Base-by-base conservation (phyloP, 2,113 vertebrate species). In the Oreochromis tanganicae region DNA sequence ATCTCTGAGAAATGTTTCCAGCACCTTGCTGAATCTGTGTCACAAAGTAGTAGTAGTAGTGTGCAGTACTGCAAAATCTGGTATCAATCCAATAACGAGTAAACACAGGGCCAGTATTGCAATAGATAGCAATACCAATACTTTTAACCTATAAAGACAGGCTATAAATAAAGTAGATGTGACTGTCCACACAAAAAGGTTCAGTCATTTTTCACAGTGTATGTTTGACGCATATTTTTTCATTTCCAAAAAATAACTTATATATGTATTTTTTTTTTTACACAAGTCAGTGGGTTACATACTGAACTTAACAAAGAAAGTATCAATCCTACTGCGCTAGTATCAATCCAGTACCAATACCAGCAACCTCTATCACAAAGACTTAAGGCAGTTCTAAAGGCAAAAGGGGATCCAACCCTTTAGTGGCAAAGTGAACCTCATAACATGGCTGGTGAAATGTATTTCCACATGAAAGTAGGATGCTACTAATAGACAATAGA, bases 321-420 rank as follows among this genome's bases (percentile, higher is more conserved):
- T 63, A 36, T 34, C 5, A 63, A 19, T 63, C 59, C 59, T 63
- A 63, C 36, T 36, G 9, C 9, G 19, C 59, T 63, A 63, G 17
- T 66, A 0, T 36, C 36, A 9, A 36, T 66, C 61, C 61, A 36
- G 17, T 63, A n/a, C 9, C 0, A 36, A 63, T 36, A 11, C 0
- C 32, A 63, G 59, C 32, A n/a, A 66, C 61, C 17, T 66, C 17
- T 36, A n/a, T 66, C 32, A 66, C 38, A 46, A 9, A 46, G 68
- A 27, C 5, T 29, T 46, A 27, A 27, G 41, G 21, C 21, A 17
- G 13, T 73, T 73, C 13, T 43, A 24, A 46, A 46, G 8, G 21
- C 38, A 73, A 73, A 73, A 46, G 13, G 14, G 68, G 9, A 13
- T 3, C 68, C 5, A 46, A 73, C 4, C 1, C 14, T 27, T 9